Evolutionary conservation across 2,113 vertebrate species (phyloP), one percentile per base, ranked within the genome.

Genomic region (Merops nubicus): DNA sequence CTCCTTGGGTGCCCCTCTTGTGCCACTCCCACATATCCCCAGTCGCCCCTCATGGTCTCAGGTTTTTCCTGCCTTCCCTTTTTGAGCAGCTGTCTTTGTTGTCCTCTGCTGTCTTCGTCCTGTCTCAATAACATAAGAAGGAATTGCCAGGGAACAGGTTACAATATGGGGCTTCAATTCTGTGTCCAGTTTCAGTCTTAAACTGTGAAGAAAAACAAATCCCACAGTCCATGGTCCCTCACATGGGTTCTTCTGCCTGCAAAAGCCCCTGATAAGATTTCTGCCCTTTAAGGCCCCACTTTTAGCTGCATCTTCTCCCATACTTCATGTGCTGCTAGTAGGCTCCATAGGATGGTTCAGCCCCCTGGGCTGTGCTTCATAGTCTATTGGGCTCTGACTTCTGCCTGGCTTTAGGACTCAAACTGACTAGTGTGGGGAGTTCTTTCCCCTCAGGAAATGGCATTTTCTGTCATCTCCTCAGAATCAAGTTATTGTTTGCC

Each of bases 291-390:
- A 40, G 38, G 20, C 2, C 3, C 3, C 21, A 14, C 22, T 83
- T 94, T 26, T 50, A 88, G 33, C 43, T 69, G 31, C 15, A 0
- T 62, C 40, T 77, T 73, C 17, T 89, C 33, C 40, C 13, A 12
- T 38, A 34, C 12, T 56, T 38, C 6, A 4, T 79, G 22, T 59
- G 26, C 34, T 68, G 38, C 17, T 75, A 60, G 9, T 51, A 3
- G 26, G 29, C 25, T 47, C 34, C 1, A 0, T 64, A 34, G 4
- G n/a, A 19, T 42, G 16, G 26, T 56, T 70, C 53, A 76, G 48
- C 9, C 5, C 11, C 0, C 0, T 21, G 12, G 15, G 12, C 29
- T 78, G 42, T 78, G 12, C 45, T 90, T 80, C 8, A 4, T 63
- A 33, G 34, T 19, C 65, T 85, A n/a, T n/a, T 73, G 29, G 57